Evolutionary conservation across 2,797 vertebrate species (phyloP).

Genomic region (Gymnopithys bicolor): DNA sequence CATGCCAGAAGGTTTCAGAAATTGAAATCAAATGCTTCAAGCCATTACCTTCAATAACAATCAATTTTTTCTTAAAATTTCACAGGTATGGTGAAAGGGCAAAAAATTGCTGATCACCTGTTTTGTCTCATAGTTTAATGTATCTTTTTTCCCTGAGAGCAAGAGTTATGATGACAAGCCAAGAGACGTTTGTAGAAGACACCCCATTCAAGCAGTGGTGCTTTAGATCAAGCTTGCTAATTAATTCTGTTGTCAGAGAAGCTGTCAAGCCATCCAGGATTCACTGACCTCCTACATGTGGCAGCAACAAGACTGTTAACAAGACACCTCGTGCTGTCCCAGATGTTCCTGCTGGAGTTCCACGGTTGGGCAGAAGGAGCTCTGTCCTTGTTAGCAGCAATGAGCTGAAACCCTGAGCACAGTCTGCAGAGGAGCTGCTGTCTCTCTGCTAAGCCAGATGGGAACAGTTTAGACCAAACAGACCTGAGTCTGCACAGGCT

Average conservation of each 20-base stretch:
- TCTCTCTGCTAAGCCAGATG: conserved; percentile 36
- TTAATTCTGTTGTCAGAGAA: background rate
- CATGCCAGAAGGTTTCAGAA: background rate
- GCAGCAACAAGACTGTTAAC: background rate
- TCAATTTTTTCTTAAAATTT: background rate
- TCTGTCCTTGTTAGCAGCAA: background rate
- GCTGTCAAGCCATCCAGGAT: background rate
- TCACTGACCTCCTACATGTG: background rate
- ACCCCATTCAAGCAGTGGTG: background rate
- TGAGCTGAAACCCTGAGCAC: conserved; percentile 1
- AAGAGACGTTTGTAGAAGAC: background rate
- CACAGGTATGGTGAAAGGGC: background rate
- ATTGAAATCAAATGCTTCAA: background rate
- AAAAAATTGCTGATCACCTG: background rate
- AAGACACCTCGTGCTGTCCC: conserved; percentile 9
- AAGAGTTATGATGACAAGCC: background rate
- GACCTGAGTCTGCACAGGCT: background rate
- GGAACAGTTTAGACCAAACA: background rate
- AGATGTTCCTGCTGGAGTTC: conserved; percentile 29
- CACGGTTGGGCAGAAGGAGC: background rate
- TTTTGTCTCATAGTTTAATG: background rate
- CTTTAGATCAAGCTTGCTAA: background rate
- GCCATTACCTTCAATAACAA: background rate
- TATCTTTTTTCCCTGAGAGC: background rate
- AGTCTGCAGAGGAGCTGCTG: conserved; percentile 39